A percentile compares a stretch with the other conserved stretches of the same genome.
Conservation (phyloP, 2,113 vertebrate genomes). For the Naja naja region DNA sequence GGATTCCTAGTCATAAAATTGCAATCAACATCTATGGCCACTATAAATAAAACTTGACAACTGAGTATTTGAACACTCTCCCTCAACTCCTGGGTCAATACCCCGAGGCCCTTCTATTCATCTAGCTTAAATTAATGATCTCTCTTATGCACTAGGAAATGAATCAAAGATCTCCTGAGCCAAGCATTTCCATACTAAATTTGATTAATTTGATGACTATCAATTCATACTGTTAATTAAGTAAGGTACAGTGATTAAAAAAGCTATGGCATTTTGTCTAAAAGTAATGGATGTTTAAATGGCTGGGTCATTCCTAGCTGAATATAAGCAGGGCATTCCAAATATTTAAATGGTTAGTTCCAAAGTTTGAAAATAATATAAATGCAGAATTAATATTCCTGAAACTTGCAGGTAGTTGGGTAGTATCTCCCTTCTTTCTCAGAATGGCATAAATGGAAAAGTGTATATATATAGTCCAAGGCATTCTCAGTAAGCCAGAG, state of each 20-base stretch:
- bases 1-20: constrained; percentile 15
- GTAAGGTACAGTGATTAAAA: constrained; percentile 34
- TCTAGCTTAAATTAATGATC: constrained; percentile 69
- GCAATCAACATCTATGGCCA: background rate
- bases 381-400: background rate
- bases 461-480: too few relatives aligned
- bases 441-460: background rate
- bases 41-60: constrained; percentile 15
- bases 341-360: background rate
- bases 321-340: background rate
- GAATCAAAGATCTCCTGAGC: constrained; percentile 59
- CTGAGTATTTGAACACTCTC: constrained; percentile 48
- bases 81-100: constrained; percentile 53
- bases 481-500: too few relatives aligned
- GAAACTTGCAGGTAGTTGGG: background rate
- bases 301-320: constrained; percentile 10
- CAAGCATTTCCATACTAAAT: constrained; percentile 58
- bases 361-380: background rate
- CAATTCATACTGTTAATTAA: constrained; percentile 66
- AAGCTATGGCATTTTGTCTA: constrained; percentile 14
- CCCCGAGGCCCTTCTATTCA: constrained; percentile 59
- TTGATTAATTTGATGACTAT: constrained; percentile 64
- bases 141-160: constrained; percentile 58
- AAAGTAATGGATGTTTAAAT: background rate
- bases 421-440: background rate